phyloP scores from a whole-genome alignment of 2,888 invertebrate species.

The Ectemnius lituratus region DNA sequence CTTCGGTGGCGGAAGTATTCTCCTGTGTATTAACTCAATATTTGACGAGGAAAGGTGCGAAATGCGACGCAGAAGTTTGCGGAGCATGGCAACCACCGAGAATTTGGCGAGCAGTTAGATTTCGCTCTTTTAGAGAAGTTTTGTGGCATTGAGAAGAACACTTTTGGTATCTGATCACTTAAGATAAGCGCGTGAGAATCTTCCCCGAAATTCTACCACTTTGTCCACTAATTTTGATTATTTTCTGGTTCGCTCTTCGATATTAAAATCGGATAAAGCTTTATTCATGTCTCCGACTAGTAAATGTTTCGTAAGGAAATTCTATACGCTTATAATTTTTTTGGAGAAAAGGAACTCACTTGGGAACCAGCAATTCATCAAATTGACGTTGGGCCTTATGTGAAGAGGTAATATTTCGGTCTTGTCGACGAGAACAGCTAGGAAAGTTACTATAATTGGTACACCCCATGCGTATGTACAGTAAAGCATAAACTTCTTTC shows the following conservation, averaged over 20 bases:
- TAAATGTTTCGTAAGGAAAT: neutral
- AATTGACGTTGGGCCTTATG: slow-evolving; percentile 82
- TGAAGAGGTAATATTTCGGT: slow-evolving; percentile 77
- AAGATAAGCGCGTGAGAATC: too few species aligned
- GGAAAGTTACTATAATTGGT: slow-evolving; percentile 80
- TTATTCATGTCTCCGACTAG: too few species aligned
- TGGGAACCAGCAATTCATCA: slow-evolving; percentile 83
- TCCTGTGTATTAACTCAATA: slow-evolving; percentile 25
- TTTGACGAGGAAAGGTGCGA: slow-evolving; percentile 25
- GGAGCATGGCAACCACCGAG: too few species aligned
- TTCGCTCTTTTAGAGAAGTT: too few species aligned
- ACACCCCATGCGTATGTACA: slow-evolving; percentile 86
- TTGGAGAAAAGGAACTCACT: slow-evolving; percentile 77
- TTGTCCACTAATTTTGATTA: too few species aligned
- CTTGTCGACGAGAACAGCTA: slow-evolving; percentile 80
- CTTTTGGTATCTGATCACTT: too few species aligned
- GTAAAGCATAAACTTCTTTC: slow-evolving; percentile 82
- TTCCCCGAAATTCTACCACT: too few species aligned
- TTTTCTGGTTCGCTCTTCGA: too few species aligned
- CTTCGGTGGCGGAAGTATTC: too few species aligned
- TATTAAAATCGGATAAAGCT: too few species aligned
- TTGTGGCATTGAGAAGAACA: too few species aligned
- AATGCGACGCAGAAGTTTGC: slow-evolving; percentile 23
- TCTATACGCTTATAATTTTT: neutral
- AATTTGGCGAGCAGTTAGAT: too few species aligned